Evolutionary conservation across 1,140 invertebrate genomes (phyloP), one percentile per base, ranked within the genome.

Genomic region (roundworm (Caenorhabditis elegans)): DNA sequence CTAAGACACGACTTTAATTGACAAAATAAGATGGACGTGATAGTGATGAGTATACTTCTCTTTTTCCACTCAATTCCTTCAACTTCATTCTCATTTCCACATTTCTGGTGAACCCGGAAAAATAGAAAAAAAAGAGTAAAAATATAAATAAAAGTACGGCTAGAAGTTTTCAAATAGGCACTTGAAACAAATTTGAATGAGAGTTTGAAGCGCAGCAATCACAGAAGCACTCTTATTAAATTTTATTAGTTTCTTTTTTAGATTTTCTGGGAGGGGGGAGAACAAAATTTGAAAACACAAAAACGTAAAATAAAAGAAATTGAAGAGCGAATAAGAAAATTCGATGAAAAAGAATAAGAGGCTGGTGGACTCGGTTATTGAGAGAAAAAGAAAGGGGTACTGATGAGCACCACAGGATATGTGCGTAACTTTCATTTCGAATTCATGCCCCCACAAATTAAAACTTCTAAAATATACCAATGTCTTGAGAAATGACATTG

Each of bases 1-100:
- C 60, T 70, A 70, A 70, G 60, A 70, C 31, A 70, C 60, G 60
- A 70, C 34, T 70, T 70, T 70, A 70, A 70, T 70, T 70, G 60
- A 70, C 60, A 70, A 70, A 70, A 70, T 70, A 39, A 70, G 60
- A 70, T 31, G 53, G 53, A 60, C 53, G 28, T 60, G 53, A 60
- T 60, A 26, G 53, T 60, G 53, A 60, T 28, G 53, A 60, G 26
- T 60, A 60, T 28, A 60, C 28, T 60, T 31, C 17, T 34, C 6
- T 31, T n/a, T n/a, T n/a, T n/a, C n/a, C n/a, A n/a, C 19, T 60
- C 46, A 53, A 15, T 26, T 11, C 24, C 28, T n/a, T n/a, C 15
- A n/a, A 31, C 28, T 60, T 60, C 34, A 13, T 55, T 60, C 34
- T 60, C 26, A 60, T 31, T 60, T 4, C 28, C n/a, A 3, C 2